Base-by-base conservation (phyloP, 2,888 invertebrate genomes). In the Elaeidobius kamerunicus region DNA sequence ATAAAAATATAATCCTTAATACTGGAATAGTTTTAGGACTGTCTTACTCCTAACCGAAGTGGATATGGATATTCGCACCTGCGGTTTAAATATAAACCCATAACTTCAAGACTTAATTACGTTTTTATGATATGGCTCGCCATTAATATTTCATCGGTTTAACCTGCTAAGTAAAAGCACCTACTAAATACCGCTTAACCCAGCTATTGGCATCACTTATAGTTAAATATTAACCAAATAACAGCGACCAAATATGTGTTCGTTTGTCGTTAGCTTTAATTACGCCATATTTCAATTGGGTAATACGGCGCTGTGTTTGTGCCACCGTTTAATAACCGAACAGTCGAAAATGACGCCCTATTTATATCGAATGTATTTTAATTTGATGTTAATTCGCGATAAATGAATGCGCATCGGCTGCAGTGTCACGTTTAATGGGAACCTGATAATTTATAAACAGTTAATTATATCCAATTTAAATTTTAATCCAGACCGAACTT, bases 151-250 rank as follows among this genome's bases (percentile, higher is more conserved):
- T 35, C 35, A 35, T 35, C 14, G 35, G 35, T 35, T 35, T 16
- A 35, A 35, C 35, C 35, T 35, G 35, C 35, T 35, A 35, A 35
- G 35, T 35, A 35, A 35, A 35, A 35, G 35, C 35, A 35, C 35
- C 35, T 35, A 35, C 35, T 35, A 35, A 35, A 35, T 35, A 35
- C 35, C 35, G 35, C 35, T 35, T 35, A 35, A 35, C 35, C 68
- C 67, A 62, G 59, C 67, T 65, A 69, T 69, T 67, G 69, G 68
- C 70, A 70, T 69, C 69, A 60, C 61, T 65, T 71, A 69, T 66
- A 68, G 68, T 72, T 72, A 72, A 72, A 71, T 71, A 72, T 71
- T 69, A 69, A 70, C 68, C 66, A 51, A 49, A 53, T 64, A 64
- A 61, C 63, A 63, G 60, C 64, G 62, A 61, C 64, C 65, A 66